Base-by-base conservation (phyloP, 2,797 vertebrate genomes). In the Galagoides demidoff region DNA sequence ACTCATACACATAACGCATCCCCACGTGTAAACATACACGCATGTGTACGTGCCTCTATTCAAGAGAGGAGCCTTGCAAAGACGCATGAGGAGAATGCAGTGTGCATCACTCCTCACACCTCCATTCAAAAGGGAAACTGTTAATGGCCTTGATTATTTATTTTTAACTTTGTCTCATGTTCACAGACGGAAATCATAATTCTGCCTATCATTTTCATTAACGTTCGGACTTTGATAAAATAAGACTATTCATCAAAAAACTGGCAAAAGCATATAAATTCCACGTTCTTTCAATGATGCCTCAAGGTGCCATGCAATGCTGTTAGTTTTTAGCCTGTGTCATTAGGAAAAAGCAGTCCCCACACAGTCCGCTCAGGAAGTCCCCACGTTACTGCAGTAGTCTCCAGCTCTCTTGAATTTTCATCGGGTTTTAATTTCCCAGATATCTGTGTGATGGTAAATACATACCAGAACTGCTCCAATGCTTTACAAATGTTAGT, bases 121-220 rank as follows among this genome's bases (percentile, higher is more conserved):
- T 89, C 34, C 39, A 29, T 52, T 76, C 31, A 90, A 66, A 90
- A 39, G 31, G 45, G 66, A 68, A 64, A 76, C 34, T 19, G 45
- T 55, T 37, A 57, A 79, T 66, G 13, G 0, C 3, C 9, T 59
- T 55, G 27, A 43, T 82, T 74, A 74, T 37, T 87, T 95, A 59
- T 70, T 92, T 93, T 79, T 57, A 63, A 20, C 68, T 96, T 93
- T 82, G 7, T 79, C 49, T 79, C 74, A 70, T 52, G 19, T 79
- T 93, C 64, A 86, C 27, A 79, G 43, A 93, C n/a, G 81, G 74
- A 91, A 95, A 85, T 37, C 61, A 52, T 64, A 86, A 59, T 70
- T 95, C 64, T 87, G 11, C 12, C 31, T n/a, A 84, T 3, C 9
- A 39, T 70, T 85, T 95, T 66, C 23, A 20, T 29, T 59, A 57